Conservation (phyloP, 2,797 vertebrate genomes). For the Fistularia commersonii region DNA sequence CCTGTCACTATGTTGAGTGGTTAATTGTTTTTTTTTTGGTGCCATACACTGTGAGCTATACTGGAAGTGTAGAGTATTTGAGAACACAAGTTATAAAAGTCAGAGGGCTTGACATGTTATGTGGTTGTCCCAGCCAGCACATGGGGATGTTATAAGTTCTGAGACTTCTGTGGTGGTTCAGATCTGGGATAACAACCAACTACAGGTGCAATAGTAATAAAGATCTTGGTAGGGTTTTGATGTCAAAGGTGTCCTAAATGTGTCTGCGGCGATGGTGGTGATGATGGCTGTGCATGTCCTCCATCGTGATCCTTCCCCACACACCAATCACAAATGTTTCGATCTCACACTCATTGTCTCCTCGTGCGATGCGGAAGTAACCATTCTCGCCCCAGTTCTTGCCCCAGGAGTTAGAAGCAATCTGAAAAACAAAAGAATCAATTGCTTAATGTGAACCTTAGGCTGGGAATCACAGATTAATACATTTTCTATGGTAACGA, state of each 20-base stretch:
- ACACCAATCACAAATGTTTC: constrained; percentile 92
- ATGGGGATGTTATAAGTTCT: constrained; percentile 17
- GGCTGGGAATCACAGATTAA: too few relatives aligned
- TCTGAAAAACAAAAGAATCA: constrained; percentile 64
- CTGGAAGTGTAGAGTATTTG: constrained; percentile 10
- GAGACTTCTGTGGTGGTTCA: constrained; percentile 25
- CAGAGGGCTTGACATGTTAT: neutral
- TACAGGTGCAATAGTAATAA: constrained; percentile 16
- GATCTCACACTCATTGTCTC: constrained; percentile 92
- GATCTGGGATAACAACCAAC: constrained; percentile 16
- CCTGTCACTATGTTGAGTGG: constrained; percentile 21
- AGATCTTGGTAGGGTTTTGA: constrained; percentile 15
- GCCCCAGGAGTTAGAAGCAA: constrained; percentile 95
- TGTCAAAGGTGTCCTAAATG: constrained; percentile 46
- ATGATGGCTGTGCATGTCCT: constrained; percentile 87
- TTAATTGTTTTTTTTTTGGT: constrained; percentile 27
- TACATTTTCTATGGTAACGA: too few relatives aligned
- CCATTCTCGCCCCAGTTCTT: constrained; percentile 91
- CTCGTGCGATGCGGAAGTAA: constrained; percentile 90
- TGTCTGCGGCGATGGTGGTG: constrained; percentile 62
- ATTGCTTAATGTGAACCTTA: neutral
- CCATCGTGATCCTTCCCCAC: constrained; percentile 92
- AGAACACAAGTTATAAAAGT: constrained; percentile 10
- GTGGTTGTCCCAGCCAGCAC: constrained; percentile 20
- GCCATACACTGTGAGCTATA: constrained; percentile 36